A percentile compares a stretch with the other conserved stretches of the same genome.
Evolutionary conservation across 2,888 invertebrate genomes (phyloP).

Genomic region (Tetragonisca angustula): DNA sequence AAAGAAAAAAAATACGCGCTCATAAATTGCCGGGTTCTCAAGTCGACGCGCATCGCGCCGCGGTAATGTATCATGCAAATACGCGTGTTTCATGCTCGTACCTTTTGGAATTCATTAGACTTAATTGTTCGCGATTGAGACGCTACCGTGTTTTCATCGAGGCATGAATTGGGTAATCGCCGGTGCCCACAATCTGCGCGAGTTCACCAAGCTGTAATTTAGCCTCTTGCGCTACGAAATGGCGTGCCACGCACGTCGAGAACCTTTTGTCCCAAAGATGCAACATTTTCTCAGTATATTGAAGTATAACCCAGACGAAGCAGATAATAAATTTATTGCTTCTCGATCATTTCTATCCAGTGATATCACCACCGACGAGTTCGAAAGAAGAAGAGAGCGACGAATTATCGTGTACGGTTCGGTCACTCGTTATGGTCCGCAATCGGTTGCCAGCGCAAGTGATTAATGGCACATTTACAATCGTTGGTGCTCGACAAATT

Average conservation of each 20-base stretch:
- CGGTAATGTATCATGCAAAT: conserved; percentile 54
- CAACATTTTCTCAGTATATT: too few species aligned
- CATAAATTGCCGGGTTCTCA: conserved; percentile 78
- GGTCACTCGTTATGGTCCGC: too few species aligned
- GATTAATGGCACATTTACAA: neutral
- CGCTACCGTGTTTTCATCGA: conserved; percentile 32
- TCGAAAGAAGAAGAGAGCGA: too few species aligned
- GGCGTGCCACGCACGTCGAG: too few species aligned
- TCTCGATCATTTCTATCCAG: too few species aligned
- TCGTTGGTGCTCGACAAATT: neutral
- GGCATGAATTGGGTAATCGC: conserved; percentile 1
- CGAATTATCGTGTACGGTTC: too few species aligned
- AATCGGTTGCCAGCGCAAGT: too few species aligned
- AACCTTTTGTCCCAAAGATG: too few species aligned
- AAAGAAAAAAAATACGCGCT: conserved; percentile 76
- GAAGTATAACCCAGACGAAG: too few species aligned
- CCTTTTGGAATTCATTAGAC: conserved; percentile 49
- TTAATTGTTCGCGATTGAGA: conserved; percentile 51
- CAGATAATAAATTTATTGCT: too few species aligned
- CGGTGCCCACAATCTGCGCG: neutral
- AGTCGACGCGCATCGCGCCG: conserved; percentile 40
- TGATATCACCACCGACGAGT: too few species aligned
- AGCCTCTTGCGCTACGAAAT: too few species aligned
- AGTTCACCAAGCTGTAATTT: neutral
- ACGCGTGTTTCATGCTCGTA: conserved; percentile 37